Percentiles rank a stretch among this genome's conserved stretches.
Evolutionary conservation across 2,888 invertebrate species (phyloP).

Genomic region (Pinctada fucata): DNA sequence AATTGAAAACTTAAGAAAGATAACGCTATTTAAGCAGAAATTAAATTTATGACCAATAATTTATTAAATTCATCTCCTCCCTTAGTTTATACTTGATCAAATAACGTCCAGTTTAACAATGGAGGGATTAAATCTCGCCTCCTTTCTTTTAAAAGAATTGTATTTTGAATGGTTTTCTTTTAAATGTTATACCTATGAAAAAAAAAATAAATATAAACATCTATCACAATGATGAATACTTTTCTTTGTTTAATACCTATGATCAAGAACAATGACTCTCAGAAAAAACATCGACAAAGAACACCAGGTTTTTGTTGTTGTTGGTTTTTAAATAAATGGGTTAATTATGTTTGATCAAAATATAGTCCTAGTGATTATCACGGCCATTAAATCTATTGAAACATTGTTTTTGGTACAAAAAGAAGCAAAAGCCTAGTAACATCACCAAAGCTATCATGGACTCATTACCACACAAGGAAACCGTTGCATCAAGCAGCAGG

Average conservation of each 20-base stretch:
- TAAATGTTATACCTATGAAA: background rate
- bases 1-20: background rate
- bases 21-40: background rate
- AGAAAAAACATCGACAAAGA: no score
- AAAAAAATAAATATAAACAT: background rate
- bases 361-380: background rate
- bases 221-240: no score
- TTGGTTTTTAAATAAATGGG: no score
- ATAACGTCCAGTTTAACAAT: background rate
- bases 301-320: no score
- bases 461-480: background rate
- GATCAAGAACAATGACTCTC: no score
- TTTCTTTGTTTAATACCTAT: no score
- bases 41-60: background rate
- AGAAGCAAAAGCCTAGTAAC: background rate
- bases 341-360: no score
- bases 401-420: background rate
- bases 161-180: no score
- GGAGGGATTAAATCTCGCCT: background rate
- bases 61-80: no score
- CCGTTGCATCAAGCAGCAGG: constrained; percentile 1
- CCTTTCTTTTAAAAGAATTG: no score
- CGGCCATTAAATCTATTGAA: background rate
- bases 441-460: background rate
- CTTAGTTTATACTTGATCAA: no score